Evolutionary conservation across 2,888 invertebrate genomes (phyloP).

Genomic region (Amphipyra berbera): DNA sequence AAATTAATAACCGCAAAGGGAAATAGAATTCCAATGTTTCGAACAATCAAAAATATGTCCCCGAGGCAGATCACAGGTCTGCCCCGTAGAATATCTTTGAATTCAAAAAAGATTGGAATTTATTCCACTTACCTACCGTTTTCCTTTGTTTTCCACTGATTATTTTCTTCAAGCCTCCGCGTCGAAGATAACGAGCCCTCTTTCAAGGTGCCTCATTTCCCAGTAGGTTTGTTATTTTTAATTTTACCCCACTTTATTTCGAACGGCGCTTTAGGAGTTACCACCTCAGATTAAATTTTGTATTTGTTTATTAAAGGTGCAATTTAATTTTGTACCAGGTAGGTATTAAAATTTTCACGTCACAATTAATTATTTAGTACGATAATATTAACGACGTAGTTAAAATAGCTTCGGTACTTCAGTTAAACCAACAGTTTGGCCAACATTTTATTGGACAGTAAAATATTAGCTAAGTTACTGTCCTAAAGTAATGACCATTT

Average conservation of each 20-base stretch:
- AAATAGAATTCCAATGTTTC: constrained; percentile 31
- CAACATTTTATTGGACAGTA: constrained; percentile 40
- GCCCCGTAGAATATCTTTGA: constrained; percentile 43
- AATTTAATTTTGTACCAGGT: constrained; percentile 33
- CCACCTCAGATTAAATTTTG: constrained; percentile 45
- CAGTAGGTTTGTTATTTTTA: constrained; percentile 78
- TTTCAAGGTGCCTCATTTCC: constrained; percentile 78
- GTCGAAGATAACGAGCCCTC: constrained; percentile 79
- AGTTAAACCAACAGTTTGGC: constrained; percentile 24
- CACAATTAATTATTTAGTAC: constrained; percentile 41
- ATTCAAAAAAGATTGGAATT: constrained; percentile 62
- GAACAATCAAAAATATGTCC: constrained; percentile 37
- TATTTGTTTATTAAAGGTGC: constrained; percentile 43
- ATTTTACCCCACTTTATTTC: constrained; percentile 69
- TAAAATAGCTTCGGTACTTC: constrained; percentile 34
- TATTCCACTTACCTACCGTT: constrained; percentile 64
- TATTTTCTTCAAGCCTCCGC: constrained; percentile 73
- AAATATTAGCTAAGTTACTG: constrained; percentile 20
- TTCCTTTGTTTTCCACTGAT: constrained; percentile 76
- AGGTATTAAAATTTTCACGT: constrained; percentile 29
- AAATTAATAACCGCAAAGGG: constrained; percentile 24
- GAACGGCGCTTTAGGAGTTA: constrained; percentile 55
- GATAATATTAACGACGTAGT: constrained; percentile 35
- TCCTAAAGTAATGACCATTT: constrained; percentile 41
- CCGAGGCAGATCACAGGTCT: constrained; percentile 35